Evolutionary conservation across 92 coral and sea anemone species (phyloP).

Genomic region (Montipora capitata): DNA sequence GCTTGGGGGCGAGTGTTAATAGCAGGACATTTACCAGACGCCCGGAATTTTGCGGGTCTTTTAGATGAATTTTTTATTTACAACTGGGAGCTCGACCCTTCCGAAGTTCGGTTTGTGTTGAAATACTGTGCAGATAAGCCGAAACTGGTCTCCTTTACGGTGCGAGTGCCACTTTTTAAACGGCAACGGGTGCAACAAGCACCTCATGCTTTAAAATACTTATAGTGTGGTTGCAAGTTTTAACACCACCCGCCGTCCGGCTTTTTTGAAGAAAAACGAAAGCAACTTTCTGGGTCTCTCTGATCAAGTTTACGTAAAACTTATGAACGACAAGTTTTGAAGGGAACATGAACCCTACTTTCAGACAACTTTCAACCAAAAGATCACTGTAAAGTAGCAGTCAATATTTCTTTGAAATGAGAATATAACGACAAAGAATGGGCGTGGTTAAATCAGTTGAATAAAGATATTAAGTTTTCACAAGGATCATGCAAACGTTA

Average conservation of each 20-base stretch:
- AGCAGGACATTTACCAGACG: constrained; percentile 92
- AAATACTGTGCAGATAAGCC: constrained; percentile 99
- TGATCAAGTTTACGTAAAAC: background rate
- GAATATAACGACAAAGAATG: no score
- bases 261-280: background rate
- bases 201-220: constrained; percentile 23
- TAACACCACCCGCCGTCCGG: background rate
- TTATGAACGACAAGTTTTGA: background rate
- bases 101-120: constrained; percentile 93
- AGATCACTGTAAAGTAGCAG: background rate
- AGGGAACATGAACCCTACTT: background rate
- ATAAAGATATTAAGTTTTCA: no score
- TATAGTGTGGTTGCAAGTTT: background rate
- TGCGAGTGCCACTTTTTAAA: constrained; percentile 89
- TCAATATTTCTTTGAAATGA: background rate
- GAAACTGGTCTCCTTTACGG: constrained; percentile 96
- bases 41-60: constrained; percentile 84
- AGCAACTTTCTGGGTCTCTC: background rate
- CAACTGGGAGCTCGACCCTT: constrained; percentile 96
- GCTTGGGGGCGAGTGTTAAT: constrained; percentile 89
- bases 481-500: no score
- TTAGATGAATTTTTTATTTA: constrained; percentile 96
- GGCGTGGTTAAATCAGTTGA: no score
- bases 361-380: background rate
- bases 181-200: constrained; percentile 42